Percentiles rank a stretch among this genome's conserved stretches.
phyloP scores from a whole-genome alignment of 1,140 invertebrate genomes.

The Drosophila elegans region DNA sequence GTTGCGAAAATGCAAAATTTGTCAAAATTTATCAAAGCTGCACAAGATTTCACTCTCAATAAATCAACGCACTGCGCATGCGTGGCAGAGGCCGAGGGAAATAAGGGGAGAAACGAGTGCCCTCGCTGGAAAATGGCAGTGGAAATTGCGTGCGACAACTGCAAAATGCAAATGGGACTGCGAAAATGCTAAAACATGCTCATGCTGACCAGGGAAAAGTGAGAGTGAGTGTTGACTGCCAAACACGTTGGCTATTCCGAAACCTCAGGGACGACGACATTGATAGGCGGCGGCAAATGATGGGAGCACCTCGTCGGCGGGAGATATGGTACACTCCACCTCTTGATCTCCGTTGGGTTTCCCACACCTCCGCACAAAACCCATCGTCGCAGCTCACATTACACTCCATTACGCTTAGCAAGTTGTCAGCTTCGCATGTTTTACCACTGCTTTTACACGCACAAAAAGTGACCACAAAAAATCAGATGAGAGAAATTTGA shows the following conservation, averaged over 20 bases:
- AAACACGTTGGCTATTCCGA: constrained; percentile 31
- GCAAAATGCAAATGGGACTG: constrained; percentile 68
- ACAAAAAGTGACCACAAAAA: constrained; percentile 63
- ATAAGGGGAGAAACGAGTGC: constrained; percentile 41
- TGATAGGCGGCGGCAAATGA: constrained; percentile 48
- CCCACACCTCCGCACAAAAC: constrained; percentile 28
- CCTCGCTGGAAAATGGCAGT: constrained; percentile 58
- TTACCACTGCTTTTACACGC: constrained; percentile 71
- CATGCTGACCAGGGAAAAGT: constrained; percentile 48
- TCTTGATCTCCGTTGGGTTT: constrained; percentile 2
- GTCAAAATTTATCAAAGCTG: constrained; percentile 78
- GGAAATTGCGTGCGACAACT: constrained; percentile 62
- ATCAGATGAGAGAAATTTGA: constrained; percentile 67
- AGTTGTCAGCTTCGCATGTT: constrained; percentile 56
- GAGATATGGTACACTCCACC: background rate
- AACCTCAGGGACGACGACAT: constrained; percentile 53
- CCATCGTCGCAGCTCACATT: constrained; percentile 18
- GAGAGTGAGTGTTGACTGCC: constrained; percentile 65
- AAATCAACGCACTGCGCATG: constrained; percentile 59
- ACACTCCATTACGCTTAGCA: constrained; percentile 41
- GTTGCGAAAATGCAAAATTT: constrained; percentile 57
- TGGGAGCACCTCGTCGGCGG: constrained; percentile 15
- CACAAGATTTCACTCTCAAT: constrained; percentile 76
- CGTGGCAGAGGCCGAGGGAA: constrained; percentile 9
- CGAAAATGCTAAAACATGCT: constrained; percentile 45